Evolutionary conservation across 1,140 invertebrate genomes (phyloP).

Genomic region (Bilobella aurantiaca): DNA sequence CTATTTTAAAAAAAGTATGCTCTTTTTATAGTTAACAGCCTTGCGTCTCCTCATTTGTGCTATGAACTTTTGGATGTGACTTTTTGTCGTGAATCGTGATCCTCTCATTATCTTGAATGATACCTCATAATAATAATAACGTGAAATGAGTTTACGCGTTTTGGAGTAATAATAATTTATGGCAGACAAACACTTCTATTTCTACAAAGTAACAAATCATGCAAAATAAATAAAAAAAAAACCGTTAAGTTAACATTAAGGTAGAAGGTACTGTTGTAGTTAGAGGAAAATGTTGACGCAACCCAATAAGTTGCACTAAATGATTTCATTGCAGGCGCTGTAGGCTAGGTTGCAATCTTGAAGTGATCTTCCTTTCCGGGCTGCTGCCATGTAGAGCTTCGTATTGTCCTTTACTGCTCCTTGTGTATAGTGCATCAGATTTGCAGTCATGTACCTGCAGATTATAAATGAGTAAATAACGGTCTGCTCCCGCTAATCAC

Average conservation of each 20-base stretch:
- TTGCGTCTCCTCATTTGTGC: no score
- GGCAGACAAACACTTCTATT: no score
- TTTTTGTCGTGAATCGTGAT: no score
- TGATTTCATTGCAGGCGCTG: constrained; percentile 24
- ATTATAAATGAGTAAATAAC: not conserved
- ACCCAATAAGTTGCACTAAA: not conserved
- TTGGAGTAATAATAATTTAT: no score
- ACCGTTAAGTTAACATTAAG: not conserved
- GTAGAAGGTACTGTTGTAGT: constrained; percentile 1
- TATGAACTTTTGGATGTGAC: no score
- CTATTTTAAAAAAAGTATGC: no score
- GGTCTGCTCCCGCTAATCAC: no score
- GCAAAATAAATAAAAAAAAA: not conserved
- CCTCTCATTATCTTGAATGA: no score
- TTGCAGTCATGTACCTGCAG: constrained; percentile 31
- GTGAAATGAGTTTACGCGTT: no score
- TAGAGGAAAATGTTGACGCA: not conserved
- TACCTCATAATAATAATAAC: no score
- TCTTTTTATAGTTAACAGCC: no score
- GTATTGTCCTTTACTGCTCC: constrained; percentile 19
- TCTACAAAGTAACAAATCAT: no score
- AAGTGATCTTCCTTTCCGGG: constrained; percentile 28
- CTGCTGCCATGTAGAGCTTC: constrained; percentile 30
- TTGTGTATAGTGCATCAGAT: constrained; percentile 36
- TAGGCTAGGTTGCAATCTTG: constrained; percentile 30